Percentiles rank a stretch among this genome's conserved stretches.
Conservation (phyloP, 2,113 vertebrate species). For the Marmota monax region DNA sequence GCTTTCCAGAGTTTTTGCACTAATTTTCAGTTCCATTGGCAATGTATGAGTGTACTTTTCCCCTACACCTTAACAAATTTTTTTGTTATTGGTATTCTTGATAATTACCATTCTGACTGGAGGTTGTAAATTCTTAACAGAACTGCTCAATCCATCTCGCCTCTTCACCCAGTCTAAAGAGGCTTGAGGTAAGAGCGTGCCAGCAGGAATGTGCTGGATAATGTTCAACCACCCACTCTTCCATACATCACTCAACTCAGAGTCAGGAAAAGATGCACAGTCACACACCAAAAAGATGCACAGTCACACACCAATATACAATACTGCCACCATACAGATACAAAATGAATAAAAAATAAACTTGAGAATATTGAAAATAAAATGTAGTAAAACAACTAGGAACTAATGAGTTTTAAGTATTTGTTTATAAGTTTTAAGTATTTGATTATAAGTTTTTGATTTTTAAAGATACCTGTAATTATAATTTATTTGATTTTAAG, state of each 20-base stretch:
- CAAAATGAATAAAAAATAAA: not conserved
- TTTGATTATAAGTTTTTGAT: not conserved
- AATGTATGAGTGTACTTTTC: too few species aligned
- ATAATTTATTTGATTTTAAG: not conserved
- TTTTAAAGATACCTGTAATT: not conserved
- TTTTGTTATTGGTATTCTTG: too few species aligned
- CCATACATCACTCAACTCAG: fast-evolving
- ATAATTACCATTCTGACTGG: too few species aligned
- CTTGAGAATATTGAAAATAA: not conserved
- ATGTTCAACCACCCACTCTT: not conserved
- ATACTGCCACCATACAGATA: not conserved
- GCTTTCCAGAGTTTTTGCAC: too few species aligned
- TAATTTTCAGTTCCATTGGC: too few species aligned
- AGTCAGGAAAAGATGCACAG: not conserved
- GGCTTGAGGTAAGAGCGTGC: not conserved
- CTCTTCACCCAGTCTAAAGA: not conserved
- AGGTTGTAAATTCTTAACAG: not conserved
- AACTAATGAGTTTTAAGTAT: not conserved
- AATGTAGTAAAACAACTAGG: not conserved
- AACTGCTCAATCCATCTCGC: not conserved
- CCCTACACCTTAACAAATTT: too few species aligned
- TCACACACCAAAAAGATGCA: not conserved
- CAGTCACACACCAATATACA: too few species aligned
- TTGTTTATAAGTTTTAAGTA: not conserved
- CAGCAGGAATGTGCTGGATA: not conserved